phyloP scores from a whole-genome alignment of 2,888 invertebrate species.

The Campopleginae sp. region DNA sequence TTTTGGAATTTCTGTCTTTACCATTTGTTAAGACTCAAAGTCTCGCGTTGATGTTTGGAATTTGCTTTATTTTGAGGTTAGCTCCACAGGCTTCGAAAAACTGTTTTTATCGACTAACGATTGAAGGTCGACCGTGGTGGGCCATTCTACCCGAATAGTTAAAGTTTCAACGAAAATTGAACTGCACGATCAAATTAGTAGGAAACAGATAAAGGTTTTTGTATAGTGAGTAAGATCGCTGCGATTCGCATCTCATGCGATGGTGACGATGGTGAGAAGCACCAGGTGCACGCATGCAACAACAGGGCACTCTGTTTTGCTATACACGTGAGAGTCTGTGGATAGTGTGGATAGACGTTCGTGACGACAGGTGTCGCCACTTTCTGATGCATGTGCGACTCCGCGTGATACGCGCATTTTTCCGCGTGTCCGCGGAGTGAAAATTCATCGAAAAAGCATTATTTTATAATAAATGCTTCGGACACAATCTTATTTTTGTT shows the following conservation, averaged over 20 bases:
- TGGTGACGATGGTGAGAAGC: neutral
- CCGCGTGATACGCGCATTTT: conserved; percentile 42
- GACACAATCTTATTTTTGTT: neutral
- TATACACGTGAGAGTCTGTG: conserved; percentile 2
- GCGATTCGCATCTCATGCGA: neutral
- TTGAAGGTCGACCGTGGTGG: neutral
- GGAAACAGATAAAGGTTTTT: neutral
- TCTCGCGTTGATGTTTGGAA: neutral
- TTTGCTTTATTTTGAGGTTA: neutral
- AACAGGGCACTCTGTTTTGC: neutral
- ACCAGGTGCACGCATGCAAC: conserved; percentile 6
- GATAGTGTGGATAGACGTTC: conserved; percentile 22
- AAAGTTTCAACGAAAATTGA: neutral
- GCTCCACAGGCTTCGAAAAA: neutral
- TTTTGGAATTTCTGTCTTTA: neutral
- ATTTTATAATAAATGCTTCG: neutral
- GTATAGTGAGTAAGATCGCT: neutral
- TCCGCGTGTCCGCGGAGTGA: conserved; percentile 64
- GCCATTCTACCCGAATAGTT: neutral
- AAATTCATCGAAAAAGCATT: neutral
- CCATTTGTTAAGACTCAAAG: neutral
- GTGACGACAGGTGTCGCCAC: conserved; percentile 80
- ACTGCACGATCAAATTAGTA: neutral
- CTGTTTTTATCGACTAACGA: neutral
- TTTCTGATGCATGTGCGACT: conserved; percentile 71